Conservation (phyloP, 2,113 vertebrate genomes). For the Pygathrix nemaeus region DNA sequence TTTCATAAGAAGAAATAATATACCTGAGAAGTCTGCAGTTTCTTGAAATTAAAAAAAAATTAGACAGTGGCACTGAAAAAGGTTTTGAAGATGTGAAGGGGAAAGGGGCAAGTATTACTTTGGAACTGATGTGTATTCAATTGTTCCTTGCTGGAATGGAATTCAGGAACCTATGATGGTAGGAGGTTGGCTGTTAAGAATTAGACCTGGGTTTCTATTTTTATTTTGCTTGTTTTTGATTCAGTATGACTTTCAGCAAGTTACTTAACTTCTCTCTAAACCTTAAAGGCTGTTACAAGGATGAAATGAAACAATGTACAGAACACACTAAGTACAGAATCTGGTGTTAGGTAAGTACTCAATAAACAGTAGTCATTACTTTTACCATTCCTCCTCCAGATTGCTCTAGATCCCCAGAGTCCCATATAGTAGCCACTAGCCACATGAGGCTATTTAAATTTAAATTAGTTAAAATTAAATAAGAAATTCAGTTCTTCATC, state of each 20-base stretch:
- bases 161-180: not conserved
- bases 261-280: not conserved
- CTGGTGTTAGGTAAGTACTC: not conserved
- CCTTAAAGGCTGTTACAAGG: not conserved
- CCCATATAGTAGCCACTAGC: not conserved
- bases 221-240: constrained; percentile 1
- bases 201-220: not conserved
- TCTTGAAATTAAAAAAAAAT: not conserved
- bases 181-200: not conserved
- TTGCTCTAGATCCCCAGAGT: not conserved
- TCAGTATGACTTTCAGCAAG: not conserved
- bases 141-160: not conserved
- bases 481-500: not conserved
- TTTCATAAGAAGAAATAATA: constrained; percentile 14
- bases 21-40: not conserved
- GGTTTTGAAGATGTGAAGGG: not conserved
- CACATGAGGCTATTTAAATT: not conserved
- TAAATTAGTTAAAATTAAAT: constrained; percentile 2
- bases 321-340: not conserved
- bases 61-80: not conserved
- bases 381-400: not conserved
- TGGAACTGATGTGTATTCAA: not conserved
- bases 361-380: not conserved
- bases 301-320: not conserved
- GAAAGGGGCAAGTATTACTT: not conserved